These are phyloP conservation scores for Drosophila neoperkinsi DNA, from an alignment of 2,888 invertebrate genomes.

Conservation along the genomic window DNA sequence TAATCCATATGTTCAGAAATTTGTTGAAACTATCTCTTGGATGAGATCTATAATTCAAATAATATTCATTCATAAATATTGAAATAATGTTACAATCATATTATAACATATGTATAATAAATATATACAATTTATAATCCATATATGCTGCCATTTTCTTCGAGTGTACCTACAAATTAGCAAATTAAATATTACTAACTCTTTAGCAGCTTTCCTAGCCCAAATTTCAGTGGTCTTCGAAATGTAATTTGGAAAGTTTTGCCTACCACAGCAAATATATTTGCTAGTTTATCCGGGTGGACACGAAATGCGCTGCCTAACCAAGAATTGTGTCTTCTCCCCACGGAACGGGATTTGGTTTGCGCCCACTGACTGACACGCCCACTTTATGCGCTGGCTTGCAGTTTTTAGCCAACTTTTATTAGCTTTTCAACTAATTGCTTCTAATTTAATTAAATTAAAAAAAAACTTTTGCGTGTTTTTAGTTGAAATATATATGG, in stretches of 20 bases:
- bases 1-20: not conserved
- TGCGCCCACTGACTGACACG: slow-evolving; percentile 14
- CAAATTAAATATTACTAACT: slow-evolving; percentile 28
- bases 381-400: slow-evolving; percentile 50
- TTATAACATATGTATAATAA: not conserved
- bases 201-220: slow-evolving; percentile 5
- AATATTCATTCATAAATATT: not conserved
- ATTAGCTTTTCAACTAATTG: slow-evolving; percentile 79
- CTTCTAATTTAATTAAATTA: slow-evolving; percentile 81
- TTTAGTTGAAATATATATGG: slow-evolving; percentile 72
- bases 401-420: slow-evolving; percentile 73
- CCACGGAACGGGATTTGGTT: slow-evolving; percentile 3
- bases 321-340: slow-evolving; percentile 31
- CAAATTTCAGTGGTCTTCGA: slow-evolving; percentile 25
- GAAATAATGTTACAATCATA: not conserved
- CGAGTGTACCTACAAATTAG: slow-evolving; percentile 17
- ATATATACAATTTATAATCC: not conserved
- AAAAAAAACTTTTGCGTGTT: slow-evolving; percentile 67
- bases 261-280: slow-evolving; percentile 52
- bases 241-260: slow-evolving; percentile 59
- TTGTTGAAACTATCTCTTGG: not conserved
- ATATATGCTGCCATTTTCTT: not conserved
- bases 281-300: slow-evolving; percentile 38
- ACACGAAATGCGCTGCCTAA: slow-evolving; percentile 27
- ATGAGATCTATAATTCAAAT: not conserved